A percentile compares a stretch with the other conserved stretches of the same genome.
Conservation (phyloP, 2,113 vertebrate genomes). For the Hippocampus guttulatus region DNA sequence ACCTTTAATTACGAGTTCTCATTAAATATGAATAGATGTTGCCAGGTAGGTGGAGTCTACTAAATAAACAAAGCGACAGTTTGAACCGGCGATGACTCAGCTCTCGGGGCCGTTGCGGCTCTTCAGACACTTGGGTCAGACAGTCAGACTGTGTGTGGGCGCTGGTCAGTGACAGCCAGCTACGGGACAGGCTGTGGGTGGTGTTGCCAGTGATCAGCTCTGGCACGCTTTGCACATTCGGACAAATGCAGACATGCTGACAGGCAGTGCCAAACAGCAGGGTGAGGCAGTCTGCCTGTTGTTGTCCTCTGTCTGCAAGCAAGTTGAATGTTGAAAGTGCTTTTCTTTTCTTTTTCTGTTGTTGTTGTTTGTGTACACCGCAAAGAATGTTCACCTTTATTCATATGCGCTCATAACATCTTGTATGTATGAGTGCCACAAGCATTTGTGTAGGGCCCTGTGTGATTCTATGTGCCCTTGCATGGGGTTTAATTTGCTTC, state of each 20-base stretch:
- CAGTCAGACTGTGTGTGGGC: conserved; percentile 52
- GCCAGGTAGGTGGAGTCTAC: conserved; percentile 12
- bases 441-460: background rate
- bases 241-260: conserved; percentile 49
- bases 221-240: conserved; percentile 35
- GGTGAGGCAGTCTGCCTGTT: conserved; percentile 30
- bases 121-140: conserved; percentile 45
- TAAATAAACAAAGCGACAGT: conserved; percentile 33
- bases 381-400: background rate
- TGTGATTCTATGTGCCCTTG: conserved; percentile 8
- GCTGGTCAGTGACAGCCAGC: conserved; percentile 37
- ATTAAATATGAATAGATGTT: background rate
- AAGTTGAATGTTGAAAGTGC: background rate
- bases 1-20: background rate
- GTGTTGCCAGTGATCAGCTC: conserved; percentile 32
- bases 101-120: conserved; percentile 37
- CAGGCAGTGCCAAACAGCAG: conserved; percentile 42
- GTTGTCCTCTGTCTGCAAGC: conserved; percentile 51
- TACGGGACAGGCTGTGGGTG: conserved; percentile 42
- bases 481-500: background rate
- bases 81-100: conserved; percentile 39
- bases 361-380: background rate
- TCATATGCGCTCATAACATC: background rate
- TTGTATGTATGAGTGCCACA: background rate
- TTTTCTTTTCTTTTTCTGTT: conserved; percentile 1